Evolutionary conservation across 37 sponge, comb jelly and placozoan genomes (phyloP).

Genomic region (Agelas oroides): DNA sequence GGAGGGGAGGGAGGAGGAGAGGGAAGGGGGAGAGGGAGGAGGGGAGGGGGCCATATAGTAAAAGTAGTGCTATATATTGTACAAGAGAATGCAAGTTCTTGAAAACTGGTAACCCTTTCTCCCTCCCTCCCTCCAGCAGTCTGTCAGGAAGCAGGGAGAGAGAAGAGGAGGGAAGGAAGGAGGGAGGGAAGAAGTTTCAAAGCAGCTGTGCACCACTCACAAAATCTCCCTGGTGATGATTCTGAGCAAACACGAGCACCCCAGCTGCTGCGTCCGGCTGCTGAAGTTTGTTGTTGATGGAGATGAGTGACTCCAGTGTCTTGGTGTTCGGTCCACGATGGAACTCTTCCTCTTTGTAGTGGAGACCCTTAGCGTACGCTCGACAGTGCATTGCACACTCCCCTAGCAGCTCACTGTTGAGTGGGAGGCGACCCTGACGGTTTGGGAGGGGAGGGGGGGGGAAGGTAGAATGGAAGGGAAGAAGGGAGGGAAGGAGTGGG

Average conservation of each 20-base stretch:
- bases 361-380: constrained; percentile 97
- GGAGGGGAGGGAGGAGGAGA: no score
- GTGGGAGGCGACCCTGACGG: constrained; percentile 76
- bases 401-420: constrained; percentile 78
- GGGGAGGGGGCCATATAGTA: no score
- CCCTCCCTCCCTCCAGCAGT: no score
- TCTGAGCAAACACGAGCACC: constrained; percentile 89
- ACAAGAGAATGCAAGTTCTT: no score
- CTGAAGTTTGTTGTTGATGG: constrained; percentile 98
- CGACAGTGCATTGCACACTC: constrained; percentile 94
- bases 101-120: no score
- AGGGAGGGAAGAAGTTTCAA: no score
- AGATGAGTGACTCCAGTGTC: constrained; percentile 84
- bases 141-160: neutral
- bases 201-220: no score
- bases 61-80: no score
- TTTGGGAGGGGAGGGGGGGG: neutral
- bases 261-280: constrained; percentile 95
- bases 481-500: no score
- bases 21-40: no score
- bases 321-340: constrained; percentile 81
- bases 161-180: neutral
- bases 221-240: constrained; percentile 73
- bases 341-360: constrained; percentile 98
- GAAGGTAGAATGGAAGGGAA: no score